Evolutionary conservation across 2,113 vertebrate genomes (phyloP), one percentile per base, ranked within the genome.

Genomic region (Synchiropus splendidus): DNA sequence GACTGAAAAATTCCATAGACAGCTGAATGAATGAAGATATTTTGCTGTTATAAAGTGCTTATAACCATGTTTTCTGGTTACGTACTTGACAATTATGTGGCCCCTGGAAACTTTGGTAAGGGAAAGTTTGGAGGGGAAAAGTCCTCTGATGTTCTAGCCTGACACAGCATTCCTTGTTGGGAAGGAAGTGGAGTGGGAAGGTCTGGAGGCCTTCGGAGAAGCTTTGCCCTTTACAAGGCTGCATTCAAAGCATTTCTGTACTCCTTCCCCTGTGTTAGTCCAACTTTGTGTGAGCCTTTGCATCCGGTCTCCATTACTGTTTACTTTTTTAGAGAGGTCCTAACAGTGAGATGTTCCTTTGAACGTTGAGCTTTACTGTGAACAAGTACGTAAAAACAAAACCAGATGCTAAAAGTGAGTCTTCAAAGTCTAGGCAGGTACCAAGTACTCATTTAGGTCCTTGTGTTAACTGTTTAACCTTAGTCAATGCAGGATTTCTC

Each of bases 201-300:
- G 61, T 74, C 47, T 58, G 46, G 70, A 79, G 61, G 67, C 54
- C 58, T 62, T 16, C 56, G 58, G 45, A 48, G 65, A 71, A 76
- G 63, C 71, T 60, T 56, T 66, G 76, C 57, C 76, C 39, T 70
- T 79, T 79, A 75, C 74, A 68, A 63, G 58, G 67, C 51, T 39
- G 62, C 63, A 78, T 78, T 82, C 65, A 85, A 83, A 81, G 71
- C 72, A 53, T 73, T 72, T 74, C 54, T 67, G 45, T 44, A 42
- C 59, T 75, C 46, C 35, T 75, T 57, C 66, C 43, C 64, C 52
- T 53, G 54, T 65, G 61, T 77, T 64, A 30, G 54, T 42, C 45
- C 31, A 55, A 40, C 56, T 61, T 54, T 70, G 58, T 54, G 61
- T 72, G 72, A 70, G 71, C 54, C 39, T 30, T 17, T 39, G 43